Evolutionary conservation across 2,113 vertebrate species (phyloP).

Genomic region (Butorides virescens): DNA sequence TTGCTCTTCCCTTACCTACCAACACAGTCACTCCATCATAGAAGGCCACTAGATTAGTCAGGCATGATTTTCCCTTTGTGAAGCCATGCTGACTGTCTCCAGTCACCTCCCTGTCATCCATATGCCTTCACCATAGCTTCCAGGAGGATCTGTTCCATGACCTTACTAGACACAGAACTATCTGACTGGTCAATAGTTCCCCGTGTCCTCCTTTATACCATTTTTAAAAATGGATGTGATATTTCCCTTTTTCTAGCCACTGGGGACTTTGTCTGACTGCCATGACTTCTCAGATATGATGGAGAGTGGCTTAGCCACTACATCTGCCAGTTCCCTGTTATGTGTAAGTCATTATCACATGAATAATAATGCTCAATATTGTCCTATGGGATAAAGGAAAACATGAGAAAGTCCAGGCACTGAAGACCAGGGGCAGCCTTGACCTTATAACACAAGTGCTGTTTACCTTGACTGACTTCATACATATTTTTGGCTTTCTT

Average conservation of each 20-base stretch:
- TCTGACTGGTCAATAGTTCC: neutral
- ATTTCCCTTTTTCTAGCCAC: neutral
- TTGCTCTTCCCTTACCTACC: neutral
- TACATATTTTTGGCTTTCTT: neutral
- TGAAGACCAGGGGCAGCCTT: neutral
- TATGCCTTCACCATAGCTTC: neutral
- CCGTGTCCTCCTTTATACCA: neutral
- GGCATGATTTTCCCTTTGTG: neutral
- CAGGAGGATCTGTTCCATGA: neutral
- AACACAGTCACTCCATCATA: accelerated
- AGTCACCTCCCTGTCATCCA: neutral
- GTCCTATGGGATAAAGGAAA: neutral
- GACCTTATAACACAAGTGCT: neutral
- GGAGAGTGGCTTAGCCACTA: neutral
- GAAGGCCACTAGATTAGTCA: neutral
- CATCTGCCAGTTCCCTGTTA: neutral
- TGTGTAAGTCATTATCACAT: neutral
- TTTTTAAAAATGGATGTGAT: neutral
- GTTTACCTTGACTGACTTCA: neutral
- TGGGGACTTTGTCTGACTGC: neutral
- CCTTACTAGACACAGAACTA: neutral
- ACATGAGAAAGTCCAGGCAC: neutral
- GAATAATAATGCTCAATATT: neutral
- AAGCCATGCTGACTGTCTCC: neutral
- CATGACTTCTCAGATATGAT: neutral